phyloP scores from a whole-genome alignment of 2,797 vertebrate species.

The Fratercula arctica region DNA sequence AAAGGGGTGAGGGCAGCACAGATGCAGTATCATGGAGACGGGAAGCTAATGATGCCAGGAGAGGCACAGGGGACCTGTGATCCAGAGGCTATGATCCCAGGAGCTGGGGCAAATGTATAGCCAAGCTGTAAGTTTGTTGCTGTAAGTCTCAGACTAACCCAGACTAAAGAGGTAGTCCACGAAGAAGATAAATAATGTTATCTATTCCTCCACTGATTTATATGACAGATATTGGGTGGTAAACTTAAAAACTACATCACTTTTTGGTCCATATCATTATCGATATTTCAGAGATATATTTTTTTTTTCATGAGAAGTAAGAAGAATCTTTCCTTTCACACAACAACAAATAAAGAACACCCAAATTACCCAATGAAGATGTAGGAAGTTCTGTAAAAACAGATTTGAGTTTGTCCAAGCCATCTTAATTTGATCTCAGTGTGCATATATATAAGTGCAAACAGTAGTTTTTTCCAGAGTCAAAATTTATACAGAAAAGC shows the following conservation, averaged over 20 bases:
- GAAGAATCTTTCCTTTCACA: background rate
- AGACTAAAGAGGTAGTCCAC: background rate
- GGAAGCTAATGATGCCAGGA: background rate
- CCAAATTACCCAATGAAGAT: background rate
- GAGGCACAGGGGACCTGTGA: background rate
- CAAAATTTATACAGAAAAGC: background rate
- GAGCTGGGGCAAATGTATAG: background rate
- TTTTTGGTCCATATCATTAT: background rate
- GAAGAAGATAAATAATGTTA: background rate
- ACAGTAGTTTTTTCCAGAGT: background rate
- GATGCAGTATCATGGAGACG: rapidly evolving
- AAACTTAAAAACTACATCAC: background rate
- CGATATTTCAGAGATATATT: background rate
- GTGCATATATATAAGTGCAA: background rate
- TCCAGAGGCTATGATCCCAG: background rate
- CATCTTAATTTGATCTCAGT: background rate
- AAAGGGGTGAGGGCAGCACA: background rate
- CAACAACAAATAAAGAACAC: background rate
- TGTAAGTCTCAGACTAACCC: background rate
- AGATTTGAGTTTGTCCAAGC: background rate
- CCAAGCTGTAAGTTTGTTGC: background rate
- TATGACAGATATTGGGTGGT: background rate
- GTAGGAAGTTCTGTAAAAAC: background rate
- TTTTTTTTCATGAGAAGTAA: background rate
- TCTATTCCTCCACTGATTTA: background rate